A percentile compares a stretch with the other conserved stretches of the same genome.
These are phyloP conservation scores for Papilio glaucus DNA, from an alignment of 1,140 invertebrate genomes.

Conservation along the genomic window DNA sequence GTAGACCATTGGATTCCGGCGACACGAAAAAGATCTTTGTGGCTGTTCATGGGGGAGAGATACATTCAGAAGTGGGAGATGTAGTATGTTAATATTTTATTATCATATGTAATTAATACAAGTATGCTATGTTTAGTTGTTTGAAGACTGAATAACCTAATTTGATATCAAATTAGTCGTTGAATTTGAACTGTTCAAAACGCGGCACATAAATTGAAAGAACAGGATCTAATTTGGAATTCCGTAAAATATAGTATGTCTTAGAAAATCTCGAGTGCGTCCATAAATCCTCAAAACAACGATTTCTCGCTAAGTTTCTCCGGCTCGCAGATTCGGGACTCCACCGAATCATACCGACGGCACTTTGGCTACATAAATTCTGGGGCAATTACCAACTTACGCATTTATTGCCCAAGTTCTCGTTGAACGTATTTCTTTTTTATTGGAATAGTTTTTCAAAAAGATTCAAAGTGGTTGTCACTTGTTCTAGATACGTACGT, in stretches of 20 bases:
- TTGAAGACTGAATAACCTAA: too few species aligned
- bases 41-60: too few species aligned
- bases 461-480: conserved; percentile 31
- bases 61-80: too few species aligned
- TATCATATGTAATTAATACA: too few species aligned
- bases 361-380: conserved; percentile 43
- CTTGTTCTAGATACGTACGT: conserved; percentile 11
- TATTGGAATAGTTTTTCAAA: conserved; percentile 50
- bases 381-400: conserved; percentile 46
- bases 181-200: background rate
- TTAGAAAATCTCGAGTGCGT: conserved; percentile 8
- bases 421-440: conserved; percentile 47
- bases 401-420: conserved; percentile 45
- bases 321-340: conserved; percentile 26
- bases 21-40: too few species aligned
- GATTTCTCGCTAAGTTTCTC: conserved; percentile 22
- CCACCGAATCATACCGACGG: conserved; percentile 32
- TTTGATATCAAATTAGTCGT: background rate
- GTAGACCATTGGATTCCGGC: too few species aligned
- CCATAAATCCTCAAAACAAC: conserved; percentile 36
- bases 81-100: too few species aligned
- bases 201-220: conserved; percentile 19
- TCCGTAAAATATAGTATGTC: conserved; percentile 21
- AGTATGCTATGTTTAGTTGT: too few species aligned
- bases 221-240: conserved; percentile 26